phyloP scores from a whole-genome alignment of 2,797 vertebrate species.

The Hipposideros larvatus region DNA sequence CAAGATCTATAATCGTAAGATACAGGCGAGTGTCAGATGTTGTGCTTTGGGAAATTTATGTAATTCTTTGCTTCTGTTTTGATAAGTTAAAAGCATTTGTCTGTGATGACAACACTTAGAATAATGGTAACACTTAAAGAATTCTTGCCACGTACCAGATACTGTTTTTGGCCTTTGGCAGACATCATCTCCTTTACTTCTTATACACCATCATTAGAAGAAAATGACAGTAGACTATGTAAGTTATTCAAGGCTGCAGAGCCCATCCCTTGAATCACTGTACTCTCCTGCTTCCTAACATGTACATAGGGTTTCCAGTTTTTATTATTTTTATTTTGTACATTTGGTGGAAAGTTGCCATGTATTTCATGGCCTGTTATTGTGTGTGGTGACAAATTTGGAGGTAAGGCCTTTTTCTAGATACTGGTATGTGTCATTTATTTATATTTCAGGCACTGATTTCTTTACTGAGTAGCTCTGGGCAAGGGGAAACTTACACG shows the following conservation, averaged over 20 bases:
- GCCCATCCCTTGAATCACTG: neutral
- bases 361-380: neutral
- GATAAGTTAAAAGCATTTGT: neutral
- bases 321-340: conserved; percentile 44
- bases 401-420: neutral
- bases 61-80: conserved; percentile 57
- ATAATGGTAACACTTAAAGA: conserved; percentile 6
- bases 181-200: neutral
- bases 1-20: conserved; percentile 14
- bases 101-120: neutral
- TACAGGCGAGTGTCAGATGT: neutral
- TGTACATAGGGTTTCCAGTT: neutral
- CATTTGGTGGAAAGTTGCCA: conserved; percentile 22
- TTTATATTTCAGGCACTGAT: neutral
- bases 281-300: neutral
- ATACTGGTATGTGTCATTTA: neutral
- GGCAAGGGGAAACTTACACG: neutral
- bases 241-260: neutral
- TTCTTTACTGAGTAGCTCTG: conserved; percentile 31
- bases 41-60: conserved; percentile 22
- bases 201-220: neutral
- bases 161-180: neutral
- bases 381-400: neutral
- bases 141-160: neutral
- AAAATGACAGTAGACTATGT: neutral